Evolutionary conservation across 2,113 vertebrate species (phyloP), one percentile per base, ranked within the genome.

Genomic region (Aramus guarauna): DNA sequence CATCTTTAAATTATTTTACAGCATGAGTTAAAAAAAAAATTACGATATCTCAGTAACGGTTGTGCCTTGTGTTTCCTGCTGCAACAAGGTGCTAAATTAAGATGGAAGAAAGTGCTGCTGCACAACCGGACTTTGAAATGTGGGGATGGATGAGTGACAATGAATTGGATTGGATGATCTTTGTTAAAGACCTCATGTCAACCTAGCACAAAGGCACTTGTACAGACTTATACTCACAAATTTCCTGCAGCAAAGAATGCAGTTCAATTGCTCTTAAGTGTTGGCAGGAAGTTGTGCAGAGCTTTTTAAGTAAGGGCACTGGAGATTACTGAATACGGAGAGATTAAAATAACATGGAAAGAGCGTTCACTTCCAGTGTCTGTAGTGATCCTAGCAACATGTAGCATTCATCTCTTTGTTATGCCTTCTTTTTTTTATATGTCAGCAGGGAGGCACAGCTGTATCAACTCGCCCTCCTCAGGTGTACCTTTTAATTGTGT

Each of bases 381-480:
- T 72, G 21, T 43, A 52, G 26, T 56, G 39, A 48, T 87, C 58
- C 18, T 16, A 85, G 60, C 43, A 52, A n/a, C 32, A 7, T 1
- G 1, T 69, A 60, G 45, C 60, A 11, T 75, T 87, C 62, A 72
- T 30, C 48, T 84, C 60, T 85, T 88, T 89, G 55, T 71, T 84
- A 43, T 2, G 7, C 23, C 14, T 66, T 19, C n/a, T n/a, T 72
- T 75, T 67, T 69, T 62, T 27, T 15, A 9, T 58, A 11, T 60
- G 48, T 68, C 27, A 77, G 64, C 47, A n/a, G 83, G 63, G 52
- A 87, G 52, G 21, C 58, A 39, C 0, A 7, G 50, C 68, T 93
- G 43, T 90, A 85, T 92, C 48, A 48, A 5, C 58, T 91, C 92
- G 59, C 80, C 39, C 27, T 93, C 37, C 73, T 75, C 60, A 64